Evolutionary conservation across 2,797 vertebrate genomes (phyloP), one percentile per base, ranked within the genome.

Genomic region (Pyrocephalus nanus): DNA sequence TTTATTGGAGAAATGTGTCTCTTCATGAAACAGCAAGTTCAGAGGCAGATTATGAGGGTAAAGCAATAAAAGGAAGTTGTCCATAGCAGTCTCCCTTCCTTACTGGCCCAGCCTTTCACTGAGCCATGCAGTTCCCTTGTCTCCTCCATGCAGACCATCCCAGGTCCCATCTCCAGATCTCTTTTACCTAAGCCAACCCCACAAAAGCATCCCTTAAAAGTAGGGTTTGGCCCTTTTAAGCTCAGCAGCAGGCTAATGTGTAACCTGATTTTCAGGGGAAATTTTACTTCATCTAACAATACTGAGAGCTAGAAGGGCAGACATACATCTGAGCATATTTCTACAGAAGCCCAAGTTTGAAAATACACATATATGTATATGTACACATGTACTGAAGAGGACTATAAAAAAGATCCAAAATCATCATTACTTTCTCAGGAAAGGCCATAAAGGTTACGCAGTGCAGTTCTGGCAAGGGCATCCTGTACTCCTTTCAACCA

Each of bases 311-410:
- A 55, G 40, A 48, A 80, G 55, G 27, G 45, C 47, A 84, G 47
- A 38, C 9, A 26, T 12, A 14, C 23, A 40, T 13, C 60, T 54
- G 18, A 50, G 15, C 54, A 20, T 34, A 29, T 72, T 75, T 91
- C 22, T 74, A 20, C 20, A 54, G 40, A 66, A 89, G 15, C 20
- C 20, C 50, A 30, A 27, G 17, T 71, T 84, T 74, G 14, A 74
- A 84, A 62, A 36, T 38, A 58, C 2, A 0, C 4, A 2, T 13
- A 1, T 32, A 6, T 36, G 11, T 21, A 25, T 22, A 51, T 17
- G 9, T 29, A 51, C 26, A 51, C 9, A 51, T 10, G n/a, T 66
- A 60, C 26, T 55, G 40, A 91, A 83, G 16, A 51, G 23, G 16
- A 53, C 34, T 55, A 26, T 27, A 54, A 70, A 5, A 62, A 69